These are phyloP conservation scores for Aurelia sp. DNA, from an alignment of 30 jellyfish, hydroid and myxozoan species.

Conservation along the genomic window DNA sequence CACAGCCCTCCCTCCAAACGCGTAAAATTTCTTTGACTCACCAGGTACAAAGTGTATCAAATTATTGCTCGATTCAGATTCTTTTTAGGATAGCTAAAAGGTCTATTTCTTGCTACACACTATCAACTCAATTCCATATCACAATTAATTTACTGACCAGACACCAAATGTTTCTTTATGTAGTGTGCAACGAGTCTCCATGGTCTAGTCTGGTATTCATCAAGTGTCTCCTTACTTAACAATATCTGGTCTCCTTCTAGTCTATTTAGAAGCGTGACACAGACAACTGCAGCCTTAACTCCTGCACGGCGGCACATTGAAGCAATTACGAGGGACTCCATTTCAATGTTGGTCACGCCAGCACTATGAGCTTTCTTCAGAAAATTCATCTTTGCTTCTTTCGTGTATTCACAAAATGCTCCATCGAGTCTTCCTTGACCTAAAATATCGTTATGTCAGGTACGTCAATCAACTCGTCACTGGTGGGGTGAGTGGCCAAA, in stretches of 20 bases:
- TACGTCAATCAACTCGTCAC: too few relatives aligned
- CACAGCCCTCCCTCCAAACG: too few relatives aligned
- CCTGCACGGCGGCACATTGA: conserved; percentile 96
- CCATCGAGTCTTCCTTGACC: conserved; percentile 98
- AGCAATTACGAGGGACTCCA: conserved; percentile 95
- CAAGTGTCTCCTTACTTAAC: conserved; percentile 46
- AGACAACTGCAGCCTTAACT: conserved; percentile 82
- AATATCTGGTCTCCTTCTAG: conserved; percentile 74
- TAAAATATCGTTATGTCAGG: background rate
- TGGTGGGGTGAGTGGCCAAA: too few relatives aligned
- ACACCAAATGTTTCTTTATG: conserved; percentile 47
- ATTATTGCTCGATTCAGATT: too few relatives aligned
- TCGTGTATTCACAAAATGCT: conserved; percentile 85
- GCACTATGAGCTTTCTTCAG: conserved; percentile 61
- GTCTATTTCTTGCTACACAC: too few relatives aligned
- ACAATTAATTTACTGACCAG: too few relatives aligned
- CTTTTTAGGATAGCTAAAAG: too few relatives aligned
- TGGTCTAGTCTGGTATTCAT: conserved; percentile 85
- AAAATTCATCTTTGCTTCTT: conserved; percentile 72
- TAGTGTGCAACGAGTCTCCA: conserved; percentile 77
- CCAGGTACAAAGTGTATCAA: too few relatives aligned
- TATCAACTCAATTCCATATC: too few relatives aligned
- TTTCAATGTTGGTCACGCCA: conserved; percentile 90
- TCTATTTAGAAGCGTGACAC: conserved; percentile 84
- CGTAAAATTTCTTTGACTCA: too few relatives aligned